A percentile compares a stretch with the other conserved stretches of the same genome.
Evolutionary conservation across 2,797 vertebrate species (phyloP).

Genomic region (Megaceryle alcyon): DNA sequence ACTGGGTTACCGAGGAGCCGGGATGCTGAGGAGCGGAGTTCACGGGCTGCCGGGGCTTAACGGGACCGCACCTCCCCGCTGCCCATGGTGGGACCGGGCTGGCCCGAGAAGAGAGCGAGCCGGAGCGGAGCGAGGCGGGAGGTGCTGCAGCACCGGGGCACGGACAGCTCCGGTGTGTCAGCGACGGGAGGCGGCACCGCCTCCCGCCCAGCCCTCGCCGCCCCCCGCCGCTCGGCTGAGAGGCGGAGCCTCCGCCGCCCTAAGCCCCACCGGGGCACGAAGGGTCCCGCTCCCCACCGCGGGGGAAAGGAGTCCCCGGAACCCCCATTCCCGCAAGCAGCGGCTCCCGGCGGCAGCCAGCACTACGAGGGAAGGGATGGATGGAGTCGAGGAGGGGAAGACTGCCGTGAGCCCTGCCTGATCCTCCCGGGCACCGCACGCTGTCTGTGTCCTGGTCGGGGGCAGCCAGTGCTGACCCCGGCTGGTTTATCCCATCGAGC

Average conservation of each 20-base stretch:
- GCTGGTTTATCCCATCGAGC: neutral
- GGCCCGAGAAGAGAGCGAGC: neutral
- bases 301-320: neutral
- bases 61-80: neutral
- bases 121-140: neutral
- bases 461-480: neutral
- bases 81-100: neutral
- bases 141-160: neutral
- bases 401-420: neutral
- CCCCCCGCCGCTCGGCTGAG: neutral
- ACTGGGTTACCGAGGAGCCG: neutral
- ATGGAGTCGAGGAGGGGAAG: neutral
- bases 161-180: constrained; percentile 7
- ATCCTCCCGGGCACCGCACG: neutral
- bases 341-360: constrained; percentile 37
- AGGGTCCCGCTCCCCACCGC: neutral
- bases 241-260: neutral
- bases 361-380: constrained; percentile 21
- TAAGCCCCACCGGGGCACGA: neutral
- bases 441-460: neutral
- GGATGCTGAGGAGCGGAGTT: neutral
- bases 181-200: neutral
- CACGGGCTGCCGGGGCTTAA: neutral
- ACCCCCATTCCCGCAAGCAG: neutral
- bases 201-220: neutral